Percentiles rank a stretch among this genome's conserved stretches.
These are phyloP conservation scores for Xenopus borealis DNA, from an alignment of 2,113 vertebrate species.

Conservation along the genomic window DNA sequence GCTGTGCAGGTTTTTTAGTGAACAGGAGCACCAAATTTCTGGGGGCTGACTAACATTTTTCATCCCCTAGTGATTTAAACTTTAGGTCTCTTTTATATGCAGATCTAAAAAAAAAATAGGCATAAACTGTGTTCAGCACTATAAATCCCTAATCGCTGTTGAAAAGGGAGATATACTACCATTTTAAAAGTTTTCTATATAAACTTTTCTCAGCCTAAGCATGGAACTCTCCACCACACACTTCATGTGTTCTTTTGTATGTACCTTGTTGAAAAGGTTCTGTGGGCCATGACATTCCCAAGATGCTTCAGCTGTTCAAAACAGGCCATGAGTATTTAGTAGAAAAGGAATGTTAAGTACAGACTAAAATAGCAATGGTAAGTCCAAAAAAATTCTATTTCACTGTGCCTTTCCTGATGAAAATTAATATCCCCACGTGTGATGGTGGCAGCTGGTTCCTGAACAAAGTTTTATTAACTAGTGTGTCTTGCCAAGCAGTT, in stretches of 20 bases:
- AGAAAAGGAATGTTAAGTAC: slow-evolving; percentile 63
- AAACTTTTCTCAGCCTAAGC: too few species aligned
- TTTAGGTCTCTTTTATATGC: too few species aligned
- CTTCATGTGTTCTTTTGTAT: background rate
- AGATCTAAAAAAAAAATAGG: too few species aligned
- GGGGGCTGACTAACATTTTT: too few species aligned
- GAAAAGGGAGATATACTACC: too few species aligned
- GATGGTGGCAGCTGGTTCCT: slow-evolving; percentile 24
- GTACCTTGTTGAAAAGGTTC: slow-evolving; percentile 65
- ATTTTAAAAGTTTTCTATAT: too few species aligned
- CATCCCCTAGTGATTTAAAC: too few species aligned
- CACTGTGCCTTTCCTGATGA: background rate
- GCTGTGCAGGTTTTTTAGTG: too few species aligned
- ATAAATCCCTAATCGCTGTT: too few species aligned
- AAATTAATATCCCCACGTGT: background rate
- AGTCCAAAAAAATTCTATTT: slow-evolving; percentile 48
- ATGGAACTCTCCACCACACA: too few species aligned
- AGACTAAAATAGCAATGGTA: slow-evolving; percentile 74
- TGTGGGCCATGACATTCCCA: slow-evolving; percentile 71
- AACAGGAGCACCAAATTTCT: too few species aligned
- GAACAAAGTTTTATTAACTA: background rate
- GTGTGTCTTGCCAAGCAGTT: slow-evolving; percentile 3
- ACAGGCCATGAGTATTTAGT: slow-evolving; percentile 76
- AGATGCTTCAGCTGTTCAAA: slow-evolving; percentile 79
- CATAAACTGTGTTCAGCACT: too few species aligned